phyloP scores from a whole-genome alignment of 2,113 vertebrate species.

The Pongo abelii region DNA sequence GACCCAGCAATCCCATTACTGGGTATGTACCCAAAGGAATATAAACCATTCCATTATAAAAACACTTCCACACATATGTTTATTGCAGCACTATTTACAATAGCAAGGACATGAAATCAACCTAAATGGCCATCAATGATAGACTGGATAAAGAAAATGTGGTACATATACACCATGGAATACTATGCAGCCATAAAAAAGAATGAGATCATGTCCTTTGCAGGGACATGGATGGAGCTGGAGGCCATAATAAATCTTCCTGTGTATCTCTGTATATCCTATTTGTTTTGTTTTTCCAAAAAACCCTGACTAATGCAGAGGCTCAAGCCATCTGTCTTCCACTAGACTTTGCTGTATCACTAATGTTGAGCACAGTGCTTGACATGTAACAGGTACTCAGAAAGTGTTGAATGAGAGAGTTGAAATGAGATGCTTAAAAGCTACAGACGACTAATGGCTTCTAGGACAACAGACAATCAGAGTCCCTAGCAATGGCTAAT shows the following conservation, averaged over 20 bases:
- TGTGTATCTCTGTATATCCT: background rate
- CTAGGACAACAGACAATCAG: background rate
- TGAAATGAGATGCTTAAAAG: conserved; percentile 12
- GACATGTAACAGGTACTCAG: background rate
- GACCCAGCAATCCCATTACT: no score
- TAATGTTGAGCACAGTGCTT: background rate
- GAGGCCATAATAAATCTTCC: background rate
- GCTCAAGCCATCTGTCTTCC: background rate
- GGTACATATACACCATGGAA: no score
- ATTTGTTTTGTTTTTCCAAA: background rate
- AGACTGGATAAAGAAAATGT: no score
- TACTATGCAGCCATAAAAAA: no score
- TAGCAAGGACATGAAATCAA: no score
- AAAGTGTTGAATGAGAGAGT: background rate
- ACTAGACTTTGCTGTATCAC: background rate
- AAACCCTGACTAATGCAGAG: background rate
- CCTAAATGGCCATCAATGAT: no score
- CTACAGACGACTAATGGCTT: conserved; percentile 45
- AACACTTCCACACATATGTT: no score
- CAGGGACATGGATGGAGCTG: no score
- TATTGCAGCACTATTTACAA: no score
- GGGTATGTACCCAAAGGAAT: no score
- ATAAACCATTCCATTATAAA: no score
- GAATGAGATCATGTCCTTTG: no score
- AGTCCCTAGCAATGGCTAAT: conserved; percentile 37